Evolutionary conservation across 2,888 invertebrate species (phyloP).

Genomic region (Busseola fusca): DNA sequence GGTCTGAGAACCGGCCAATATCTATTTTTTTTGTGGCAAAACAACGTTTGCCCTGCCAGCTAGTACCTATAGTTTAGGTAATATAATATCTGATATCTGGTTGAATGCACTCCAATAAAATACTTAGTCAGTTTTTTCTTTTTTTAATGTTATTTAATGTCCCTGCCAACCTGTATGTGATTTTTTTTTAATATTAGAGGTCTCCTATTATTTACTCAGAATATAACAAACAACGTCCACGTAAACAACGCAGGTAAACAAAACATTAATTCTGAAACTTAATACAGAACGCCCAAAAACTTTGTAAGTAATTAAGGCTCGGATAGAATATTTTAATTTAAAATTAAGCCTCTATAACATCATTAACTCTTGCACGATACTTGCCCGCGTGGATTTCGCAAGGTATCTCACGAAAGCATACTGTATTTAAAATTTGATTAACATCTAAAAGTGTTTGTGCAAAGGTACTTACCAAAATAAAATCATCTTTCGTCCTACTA

Average conservation of each 20-base stretch:
- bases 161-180: too few relatives aligned
- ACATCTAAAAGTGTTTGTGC: neutral
- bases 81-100: too few relatives aligned
- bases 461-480: neutral
- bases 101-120: too few relatives aligned
- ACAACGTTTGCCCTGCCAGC: too few relatives aligned
- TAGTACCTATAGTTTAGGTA: too few relatives aligned
- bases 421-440: neutral
- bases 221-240: neutral
- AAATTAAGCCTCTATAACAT: conserved; percentile 23
- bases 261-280: conserved; percentile 21
- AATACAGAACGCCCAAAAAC: conserved; percentile 15
- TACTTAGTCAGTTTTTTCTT: too few relatives aligned
- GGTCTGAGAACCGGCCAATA: too few relatives aligned
- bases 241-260: conserved; percentile 4
- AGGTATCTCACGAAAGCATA: neutral
- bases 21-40: too few relatives aligned
- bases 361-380: neutral
- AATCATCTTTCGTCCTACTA: too few relatives aligned
- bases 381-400: neutral
- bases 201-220: neutral
- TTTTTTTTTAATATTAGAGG: neutral
- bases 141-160: too few relatives aligned
- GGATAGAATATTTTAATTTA: conserved; percentile 32
- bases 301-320: conserved; percentile 38